Evolutionary conservation across 1,140 invertebrate genomes (phyloP).

Genomic region (Aradophagus sp.): DNA sequence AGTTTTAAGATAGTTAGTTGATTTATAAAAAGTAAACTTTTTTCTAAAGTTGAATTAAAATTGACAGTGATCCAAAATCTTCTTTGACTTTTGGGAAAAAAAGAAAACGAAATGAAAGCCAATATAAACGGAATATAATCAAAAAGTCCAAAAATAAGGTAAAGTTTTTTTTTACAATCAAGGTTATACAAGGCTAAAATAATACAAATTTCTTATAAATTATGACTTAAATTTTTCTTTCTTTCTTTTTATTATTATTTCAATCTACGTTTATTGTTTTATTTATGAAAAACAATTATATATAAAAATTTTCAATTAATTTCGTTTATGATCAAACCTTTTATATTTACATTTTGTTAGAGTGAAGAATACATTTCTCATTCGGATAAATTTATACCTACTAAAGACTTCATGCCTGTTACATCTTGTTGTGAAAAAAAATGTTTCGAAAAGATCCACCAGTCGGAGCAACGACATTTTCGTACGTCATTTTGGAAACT

Average conservation of each 20-base stretch:
- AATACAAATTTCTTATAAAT: background rate
- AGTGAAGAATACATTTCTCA: background rate
- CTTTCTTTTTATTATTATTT: too few relatives aligned
- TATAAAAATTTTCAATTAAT: too few relatives aligned
- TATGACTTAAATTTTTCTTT: too few relatives aligned
- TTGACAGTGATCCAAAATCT: too few relatives aligned
- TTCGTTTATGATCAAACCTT: background rate
- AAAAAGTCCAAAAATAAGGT: background rate
- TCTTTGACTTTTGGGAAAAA: too few relatives aligned
- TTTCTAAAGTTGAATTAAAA: too few relatives aligned
- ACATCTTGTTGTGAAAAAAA: background rate
- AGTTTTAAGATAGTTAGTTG: too few relatives aligned
- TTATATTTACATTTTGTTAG: background rate
- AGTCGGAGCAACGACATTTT: slow-evolving; percentile 4
- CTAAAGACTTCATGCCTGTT: slow-evolving; percentile 2
- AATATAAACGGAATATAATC: background rate
- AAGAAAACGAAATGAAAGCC: slow-evolving; percentile 1
- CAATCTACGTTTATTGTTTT: too few relatives aligned
- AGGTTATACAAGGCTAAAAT: background rate
- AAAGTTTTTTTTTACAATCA: background rate
- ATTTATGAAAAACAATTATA: too few relatives aligned
- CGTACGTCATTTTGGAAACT: slow-evolving; percentile 13
- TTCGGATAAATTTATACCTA: background rate
- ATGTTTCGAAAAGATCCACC: background rate
- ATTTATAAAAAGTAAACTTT: too few relatives aligned